Base-by-base conservation (phyloP, 35 echinoderm and acorn worm species). In the Eucidaris tribuloides region DNA sequence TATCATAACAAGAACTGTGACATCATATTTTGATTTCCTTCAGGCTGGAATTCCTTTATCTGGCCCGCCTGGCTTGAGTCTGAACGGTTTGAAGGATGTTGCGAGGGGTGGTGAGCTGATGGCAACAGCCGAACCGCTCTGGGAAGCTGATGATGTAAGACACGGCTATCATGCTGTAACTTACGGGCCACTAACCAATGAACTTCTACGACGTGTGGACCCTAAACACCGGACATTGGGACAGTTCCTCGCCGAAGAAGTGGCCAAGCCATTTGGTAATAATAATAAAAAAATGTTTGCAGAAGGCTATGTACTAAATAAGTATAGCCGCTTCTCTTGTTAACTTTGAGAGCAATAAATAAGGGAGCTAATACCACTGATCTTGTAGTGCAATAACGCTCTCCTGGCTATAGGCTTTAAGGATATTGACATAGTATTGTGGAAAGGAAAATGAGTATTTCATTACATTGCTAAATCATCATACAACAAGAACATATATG, bases 171-270 rank as follows among this genome's bases (percentile, higher is more conserved):
- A 91, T 42, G 11, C 70, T 0, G 15, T 85, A 22, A 77, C 82
- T 5, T 78, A 62, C 36, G 89, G 82, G 14, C 72, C 62, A 49
- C 63, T 60, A 19, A 50, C 58, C 36, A 84, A 71, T 33, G 62
- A 85, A 30, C 39, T 91, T 24, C 24, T 91, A 36, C 49, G 82
- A 43, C 45, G 89, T 34, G 89, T 68, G 7, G 89, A 91, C 59
- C 58, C 82, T 1, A 80, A 85, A 42, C 43, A 80, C 34, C 42
- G 89, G 43, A 91, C 82, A 42, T 14, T 91, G 25, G 89, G 89
- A 7, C 34, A 62, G n/a, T 91, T 91, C 80, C 80, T 91, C 42
- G 27, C 54, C 1, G 89, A 91, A 79, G 89, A 91, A 64, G 77
- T 91, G 30, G 70, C 81, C 7, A 55, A 79, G 79, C 71, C 81